These are phyloP conservation scores for Seladonia tumulorum DNA, from an alignment of 2,888 invertebrate genomes.

Conservation along the genomic window DNA sequence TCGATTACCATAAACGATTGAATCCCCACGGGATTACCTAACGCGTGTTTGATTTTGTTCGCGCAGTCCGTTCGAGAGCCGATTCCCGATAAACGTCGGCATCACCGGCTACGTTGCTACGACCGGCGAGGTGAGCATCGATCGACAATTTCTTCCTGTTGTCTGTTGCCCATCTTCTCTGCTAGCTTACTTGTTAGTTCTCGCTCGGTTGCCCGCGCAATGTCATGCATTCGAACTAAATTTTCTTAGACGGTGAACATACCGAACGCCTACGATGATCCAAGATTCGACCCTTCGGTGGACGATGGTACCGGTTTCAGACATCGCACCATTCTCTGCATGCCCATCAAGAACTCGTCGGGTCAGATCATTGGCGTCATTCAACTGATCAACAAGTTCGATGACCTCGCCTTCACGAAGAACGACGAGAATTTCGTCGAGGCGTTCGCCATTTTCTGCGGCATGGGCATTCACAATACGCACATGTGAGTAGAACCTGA, in stretches of 20 bases:
- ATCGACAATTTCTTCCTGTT: slow-evolving; percentile 50
- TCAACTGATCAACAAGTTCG: slow-evolving; percentile 96
- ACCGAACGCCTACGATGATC: slow-evolving; percentile 94
- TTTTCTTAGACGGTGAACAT: slow-evolving; percentile 93
- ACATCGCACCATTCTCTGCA: slow-evolving; percentile 96
- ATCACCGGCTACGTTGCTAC: slow-evolving; percentile 98
- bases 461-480: slow-evolving; percentile 98
- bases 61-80: slow-evolving; percentile 93
- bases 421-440: slow-evolving; percentile 99
- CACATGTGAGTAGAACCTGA: slow-evolving; percentile 89
- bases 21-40: slow-evolving; percentile 40
- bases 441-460: slow-evolving; percentile 98
- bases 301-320: slow-evolving; percentile 93
- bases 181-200: too few species aligned
- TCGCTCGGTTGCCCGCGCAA: background rate
- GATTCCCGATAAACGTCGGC: slow-evolving; percentile 97
- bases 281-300: slow-evolving; percentile 94
- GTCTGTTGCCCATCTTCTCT: background rate
- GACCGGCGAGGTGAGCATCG: slow-evolving; percentile 93
- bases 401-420: slow-evolving; percentile 95
- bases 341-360: slow-evolving; percentile 97
- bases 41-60: slow-evolving; percentile 46
- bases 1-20: slow-evolving; percentile 43
- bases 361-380: slow-evolving; percentile 97
- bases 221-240: background rate